Evolutionary conservation across 2,113 vertebrate species (phyloP), one percentile per base, ranked within the genome.

Genomic region (Hiodon alosoides): DNA sequence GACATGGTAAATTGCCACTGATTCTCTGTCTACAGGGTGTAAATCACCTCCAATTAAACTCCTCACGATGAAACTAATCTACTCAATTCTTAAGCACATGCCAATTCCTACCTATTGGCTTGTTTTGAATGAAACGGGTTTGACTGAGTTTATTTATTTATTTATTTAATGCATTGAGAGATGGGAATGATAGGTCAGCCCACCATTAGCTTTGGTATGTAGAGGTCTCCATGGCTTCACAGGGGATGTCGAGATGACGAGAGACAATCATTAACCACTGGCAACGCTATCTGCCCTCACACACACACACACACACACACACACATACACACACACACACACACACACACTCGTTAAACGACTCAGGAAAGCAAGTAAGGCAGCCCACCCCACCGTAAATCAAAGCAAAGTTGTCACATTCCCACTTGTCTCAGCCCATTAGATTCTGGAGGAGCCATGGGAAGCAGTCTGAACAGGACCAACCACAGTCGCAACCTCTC

Each of bases 331-430:
- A 9, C 55, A 47, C 31, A 31, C 31, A 2, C 31, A 9, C 55
- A 47, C 69, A 31, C 11, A 69, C 4, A 61, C 60, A 61, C 55
- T 9, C 81, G 84, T 85, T 86, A 86, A 86, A 85, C 68, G 76
- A 80, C 86, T 81, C 76, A 64, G 77, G 79, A 72, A 79, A 79
- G 85, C 79, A 69, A 78, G 79, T 82, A 81, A 86, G 84, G 81
- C 80, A 76, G 78, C 66, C 85, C 71, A 81, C 83, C 77, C 75
- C 76, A 73, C 77, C 83, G 71, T 85, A 88, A 86, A 86, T 81
- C 83, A 80, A 85, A 79, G 80, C 77, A 76, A 82, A 75, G 80
- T 78, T 85, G 85, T 87, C 84, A 83, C 78, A 84, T 87, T 86
- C 81, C 87, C 79, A 83, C 83, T 31, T 74, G 81, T 86, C 81